Percentiles rank a stretch among this genome's conserved stretches.
Conservation (phyloP, 2,888 invertebrate species). For the Tetragonula carbonaria region DNA sequence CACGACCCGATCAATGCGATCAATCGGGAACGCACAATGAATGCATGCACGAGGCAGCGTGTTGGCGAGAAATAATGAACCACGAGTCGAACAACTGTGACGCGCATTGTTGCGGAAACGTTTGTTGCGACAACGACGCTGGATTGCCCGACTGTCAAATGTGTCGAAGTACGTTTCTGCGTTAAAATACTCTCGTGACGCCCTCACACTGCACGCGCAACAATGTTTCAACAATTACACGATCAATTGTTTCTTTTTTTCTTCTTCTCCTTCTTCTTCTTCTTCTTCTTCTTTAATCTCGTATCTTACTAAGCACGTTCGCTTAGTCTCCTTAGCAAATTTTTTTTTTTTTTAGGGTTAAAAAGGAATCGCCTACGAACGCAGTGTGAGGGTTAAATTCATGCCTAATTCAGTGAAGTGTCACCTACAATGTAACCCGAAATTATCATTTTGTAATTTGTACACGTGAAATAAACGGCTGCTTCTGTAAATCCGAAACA, state of each 20-base stretch:
- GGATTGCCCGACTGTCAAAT: constrained; percentile 27
- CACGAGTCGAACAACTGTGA: constrained; percentile 12
- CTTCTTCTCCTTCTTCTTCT: too few species aligned
- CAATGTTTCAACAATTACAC: neutral
- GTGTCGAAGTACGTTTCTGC: constrained; percentile 18
- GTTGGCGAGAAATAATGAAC: constrained; percentile 21
- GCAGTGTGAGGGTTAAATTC: constrained; percentile 36
- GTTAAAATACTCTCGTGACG: neutral
- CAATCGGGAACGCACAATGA: constrained; percentile 2
- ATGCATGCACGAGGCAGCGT: neutral
- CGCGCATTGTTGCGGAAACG: constrained; percentile 20
- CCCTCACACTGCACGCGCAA: constrained; percentile 29
- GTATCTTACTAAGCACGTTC: neutral
- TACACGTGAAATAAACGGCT: neutral
- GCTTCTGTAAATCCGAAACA: neutral
- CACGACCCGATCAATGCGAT: neutral
- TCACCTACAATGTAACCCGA: neutral
- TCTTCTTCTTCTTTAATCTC: too few species aligned
- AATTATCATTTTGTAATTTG: neutral
- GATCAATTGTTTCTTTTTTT: neutral
- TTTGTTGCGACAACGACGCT: constrained; percentile 9
- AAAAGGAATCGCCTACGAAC: constrained; percentile 12
- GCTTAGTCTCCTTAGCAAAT: constrained; percentile 9
- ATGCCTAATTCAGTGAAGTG: neutral
- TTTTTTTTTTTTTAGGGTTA: constrained; percentile 31